phyloP scores from a whole-genome alignment of 2,888 invertebrate genomes.

The Atherix ibis region DNA sequence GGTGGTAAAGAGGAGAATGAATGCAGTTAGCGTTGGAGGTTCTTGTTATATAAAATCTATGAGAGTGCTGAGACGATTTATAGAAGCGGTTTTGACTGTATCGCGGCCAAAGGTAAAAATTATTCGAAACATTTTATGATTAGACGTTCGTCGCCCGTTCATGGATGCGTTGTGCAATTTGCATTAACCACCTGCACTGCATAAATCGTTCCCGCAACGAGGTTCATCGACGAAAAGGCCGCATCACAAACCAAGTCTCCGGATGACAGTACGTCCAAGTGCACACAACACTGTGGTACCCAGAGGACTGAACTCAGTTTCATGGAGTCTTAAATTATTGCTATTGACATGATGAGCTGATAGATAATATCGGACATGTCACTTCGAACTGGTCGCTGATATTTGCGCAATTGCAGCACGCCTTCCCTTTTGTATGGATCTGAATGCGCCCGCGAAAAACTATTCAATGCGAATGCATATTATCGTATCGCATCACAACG shows the following conservation, averaged over 20 bases:
- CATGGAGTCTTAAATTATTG: slow-evolving; percentile 13
- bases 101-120: no score
- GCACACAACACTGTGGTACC: not conserved
- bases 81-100: no score
- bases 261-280: not conserved
- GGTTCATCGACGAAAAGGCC: not conserved
- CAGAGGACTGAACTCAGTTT: not conserved
- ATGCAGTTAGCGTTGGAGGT: no score
- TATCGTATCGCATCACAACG: not conserved
- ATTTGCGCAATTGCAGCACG: no score
- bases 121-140: no score
- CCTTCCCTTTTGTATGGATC: not conserved
- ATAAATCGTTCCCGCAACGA: not conserved
- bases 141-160: not conserved
- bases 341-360: slow-evolving; percentile 13
- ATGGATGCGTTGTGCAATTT: slow-evolving; percentile 7
- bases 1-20: no score
- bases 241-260: no score
- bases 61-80: no score
- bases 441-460: not conserved
- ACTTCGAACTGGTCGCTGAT: slow-evolving; percentile 8
- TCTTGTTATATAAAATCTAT: no score
- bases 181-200: slow-evolving; percentile 7
- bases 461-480: no score
- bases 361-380: slow-evolving; percentile 13